Evolutionary conservation across 2,797 vertebrate genomes (phyloP).

Genomic region (Semotilus atromaculatus): DNA sequence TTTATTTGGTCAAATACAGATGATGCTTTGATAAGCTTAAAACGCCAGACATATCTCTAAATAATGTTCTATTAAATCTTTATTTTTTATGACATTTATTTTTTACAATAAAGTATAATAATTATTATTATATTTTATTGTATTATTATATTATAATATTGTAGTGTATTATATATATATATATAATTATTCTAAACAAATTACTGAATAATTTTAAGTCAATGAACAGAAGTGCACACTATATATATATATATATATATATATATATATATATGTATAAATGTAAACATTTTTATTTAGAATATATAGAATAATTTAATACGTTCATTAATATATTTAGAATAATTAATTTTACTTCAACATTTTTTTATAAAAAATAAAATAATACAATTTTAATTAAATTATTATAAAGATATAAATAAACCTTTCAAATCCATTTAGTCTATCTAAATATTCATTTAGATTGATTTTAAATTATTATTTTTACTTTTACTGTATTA

Average conservation of each 20-base stretch:
- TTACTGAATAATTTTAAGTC: too few relatives aligned
- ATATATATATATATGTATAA: too few relatives aligned
- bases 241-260: too few relatives aligned
- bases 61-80: not conserved
- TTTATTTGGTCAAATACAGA: not conserved
- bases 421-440: not conserved
- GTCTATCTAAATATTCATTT: not conserved
- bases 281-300: too few relatives aligned
- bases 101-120: not conserved
- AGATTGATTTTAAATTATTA: not conserved
- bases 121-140: not conserved
- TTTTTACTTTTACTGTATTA: not conserved
- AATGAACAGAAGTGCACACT: not conserved
- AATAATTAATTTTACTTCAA: not conserved
- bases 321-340: not conserved
- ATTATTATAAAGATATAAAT: not conserved
- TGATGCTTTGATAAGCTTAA: not conserved
- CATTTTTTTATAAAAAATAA: too few relatives aligned
- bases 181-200: not conserved
- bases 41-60: not conserved
- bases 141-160: not conserved
- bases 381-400: not conserved
- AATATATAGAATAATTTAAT: not conserved
- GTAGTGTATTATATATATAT: not conserved
- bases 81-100: too few relatives aligned